phyloP scores from a whole-genome alignment of 2,888 invertebrate species.

The Hypercompe scribonia region DNA sequence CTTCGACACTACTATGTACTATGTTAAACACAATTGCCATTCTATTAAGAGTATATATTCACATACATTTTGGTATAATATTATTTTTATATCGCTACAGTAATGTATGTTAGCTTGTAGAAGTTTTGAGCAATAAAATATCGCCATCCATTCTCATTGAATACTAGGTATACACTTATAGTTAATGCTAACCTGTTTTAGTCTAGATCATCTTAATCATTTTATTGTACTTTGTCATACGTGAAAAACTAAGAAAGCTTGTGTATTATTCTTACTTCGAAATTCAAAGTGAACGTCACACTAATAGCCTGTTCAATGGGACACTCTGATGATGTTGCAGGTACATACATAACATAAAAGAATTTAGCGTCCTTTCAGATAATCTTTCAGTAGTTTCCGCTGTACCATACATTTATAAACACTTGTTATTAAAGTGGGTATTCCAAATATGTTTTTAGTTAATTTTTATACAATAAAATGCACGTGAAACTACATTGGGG shows the following conservation, averaged over 20 bases:
- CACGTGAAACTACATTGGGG: not conserved
- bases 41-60: not conserved
- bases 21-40: conserved; percentile 67
- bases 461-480: not conserved
- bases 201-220: not conserved
- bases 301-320: not conserved
- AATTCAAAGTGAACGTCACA: not conserved
- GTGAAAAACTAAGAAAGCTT: not conserved
- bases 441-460: no score
- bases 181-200: not conserved
- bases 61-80: not conserved
- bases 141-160: no score
- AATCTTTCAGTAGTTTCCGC: not conserved
- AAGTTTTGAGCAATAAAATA: not conserved
- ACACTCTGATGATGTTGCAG: not conserved
- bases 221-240: not conserved
- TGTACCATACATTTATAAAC: not conserved
- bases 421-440: no score
- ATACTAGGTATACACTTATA: not conserved
- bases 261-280: not conserved
- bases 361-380: not conserved
- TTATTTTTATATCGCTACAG: not conserved
- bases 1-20: conserved; percentile 57
- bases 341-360: not conserved
- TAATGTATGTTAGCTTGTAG: not conserved